A percentile compares a stretch with the other conserved stretches of the same genome.
These are phyloP conservation scores for Ptiloglossa arizonensis DNA, from an alignment of 1,140 invertebrate genomes.

Conservation along the genomic window DNA sequence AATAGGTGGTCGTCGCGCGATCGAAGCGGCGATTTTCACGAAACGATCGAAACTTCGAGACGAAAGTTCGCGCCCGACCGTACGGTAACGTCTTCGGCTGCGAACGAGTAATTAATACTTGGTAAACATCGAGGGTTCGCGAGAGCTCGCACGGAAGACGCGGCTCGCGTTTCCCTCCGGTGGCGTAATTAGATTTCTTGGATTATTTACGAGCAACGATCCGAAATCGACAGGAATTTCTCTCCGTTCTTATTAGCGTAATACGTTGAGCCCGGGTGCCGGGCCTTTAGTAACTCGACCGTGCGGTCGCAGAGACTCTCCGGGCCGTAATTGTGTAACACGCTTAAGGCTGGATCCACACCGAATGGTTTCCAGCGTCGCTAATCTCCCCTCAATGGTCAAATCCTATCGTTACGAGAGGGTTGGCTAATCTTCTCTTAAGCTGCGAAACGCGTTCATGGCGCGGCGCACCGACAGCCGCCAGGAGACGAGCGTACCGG, in stretches of 20 bases:
- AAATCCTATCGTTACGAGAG: conserved; percentile 63
- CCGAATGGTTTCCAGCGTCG: conserved; percentile 50
- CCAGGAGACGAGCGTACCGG: background rate
- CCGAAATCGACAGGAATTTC: conserved; percentile 26
- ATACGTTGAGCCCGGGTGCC: conserved; percentile 54
- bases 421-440: conserved; percentile 60
- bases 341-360: conserved; percentile 61
- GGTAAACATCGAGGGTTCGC: background rate
- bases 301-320: conserved; percentile 38
- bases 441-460: conserved; percentile 60
- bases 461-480: conserved; percentile 2
- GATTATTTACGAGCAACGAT: conserved; percentile 27
- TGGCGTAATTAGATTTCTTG: conserved; percentile 22
- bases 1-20: no score
- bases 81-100: no score
- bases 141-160: background rate
- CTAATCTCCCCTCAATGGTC: conserved; percentile 64
- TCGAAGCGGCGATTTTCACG: no score
- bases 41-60: no score
- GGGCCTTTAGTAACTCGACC: conserved; percentile 51
- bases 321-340: conserved; percentile 62
- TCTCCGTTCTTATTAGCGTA: conserved; percentile 58
- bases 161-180: background rate
- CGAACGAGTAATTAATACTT: conserved; percentile 14
- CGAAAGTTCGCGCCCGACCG: no score